Evolutionary conservation across 1,140 invertebrate species (phyloP).

Genomic region (Zophobas atratus): DNA sequence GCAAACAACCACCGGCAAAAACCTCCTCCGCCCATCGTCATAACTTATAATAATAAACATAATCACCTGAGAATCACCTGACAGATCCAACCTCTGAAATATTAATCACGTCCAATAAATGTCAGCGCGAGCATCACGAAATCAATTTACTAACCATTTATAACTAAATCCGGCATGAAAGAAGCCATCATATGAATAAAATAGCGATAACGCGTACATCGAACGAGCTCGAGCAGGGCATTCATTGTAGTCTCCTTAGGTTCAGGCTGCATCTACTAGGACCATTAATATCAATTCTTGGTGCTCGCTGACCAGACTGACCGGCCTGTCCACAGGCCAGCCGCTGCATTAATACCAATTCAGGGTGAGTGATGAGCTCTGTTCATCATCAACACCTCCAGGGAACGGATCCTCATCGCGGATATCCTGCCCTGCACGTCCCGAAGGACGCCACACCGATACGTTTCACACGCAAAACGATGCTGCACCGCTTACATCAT

Average conservation of each 20-base stretch:
- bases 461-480: conserved; percentile 52
- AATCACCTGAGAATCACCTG: conserved; percentile 40
- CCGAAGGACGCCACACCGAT: conserved; percentile 49
- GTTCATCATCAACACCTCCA: conserved; percentile 64
- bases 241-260: conserved; percentile 55
- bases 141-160: conserved; percentile 65
- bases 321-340: conserved; percentile 63
- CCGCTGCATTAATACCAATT: conserved; percentile 67
- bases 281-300: conserved; percentile 67
- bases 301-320: conserved; percentile 59
- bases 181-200: conserved; percentile 65
- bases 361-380: conserved; percentile 64
- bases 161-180: conserved; percentile 61
- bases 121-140: conserved; percentile 58
- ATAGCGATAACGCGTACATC: conserved; percentile 62
- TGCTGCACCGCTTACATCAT: conserved; percentile 10
- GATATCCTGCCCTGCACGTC: conserved; percentile 56
- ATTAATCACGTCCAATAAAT: conserved; percentile 64
- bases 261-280: conserved; percentile 47
- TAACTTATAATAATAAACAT: conserved; percentile 47
- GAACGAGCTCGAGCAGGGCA: conserved; percentile 48
- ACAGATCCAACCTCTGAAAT: conserved; percentile 49
- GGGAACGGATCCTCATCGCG: conserved; percentile 52
- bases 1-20: conserved; percentile 28
- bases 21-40: conserved; percentile 25